These are phyloP conservation scores for Metopia argyrocephala DNA, from an alignment of 2,888 invertebrate genomes.

Conservation along the genomic window DNA sequence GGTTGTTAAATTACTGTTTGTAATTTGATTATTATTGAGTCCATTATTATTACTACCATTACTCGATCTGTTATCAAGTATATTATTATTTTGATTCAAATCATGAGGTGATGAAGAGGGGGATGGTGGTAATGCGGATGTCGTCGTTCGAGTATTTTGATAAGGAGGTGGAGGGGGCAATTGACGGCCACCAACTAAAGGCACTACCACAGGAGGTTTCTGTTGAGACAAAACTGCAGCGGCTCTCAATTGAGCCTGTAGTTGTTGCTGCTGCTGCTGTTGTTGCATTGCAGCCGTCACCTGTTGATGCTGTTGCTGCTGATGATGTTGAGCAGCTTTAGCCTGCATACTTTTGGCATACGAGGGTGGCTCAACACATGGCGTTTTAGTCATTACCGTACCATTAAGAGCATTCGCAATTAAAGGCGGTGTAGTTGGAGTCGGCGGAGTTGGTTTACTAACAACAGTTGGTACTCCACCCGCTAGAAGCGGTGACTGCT, in stretches of 20 bases:
- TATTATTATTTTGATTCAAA: constrained; percentile 66
- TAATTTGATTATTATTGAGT: constrained; percentile 75
- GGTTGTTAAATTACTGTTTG: constrained; percentile 78
- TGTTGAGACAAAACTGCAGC: constrained; percentile 66
- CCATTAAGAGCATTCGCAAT: constrained; percentile 79
- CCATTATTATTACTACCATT: constrained; percentile 61
- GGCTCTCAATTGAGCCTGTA: constrained; percentile 66
- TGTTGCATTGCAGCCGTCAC: constrained; percentile 65
- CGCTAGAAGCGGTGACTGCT: constrained; percentile 80
- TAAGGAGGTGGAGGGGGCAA: constrained; percentile 86
- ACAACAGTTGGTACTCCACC: constrained; percentile 76
- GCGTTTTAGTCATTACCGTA: constrained; percentile 80
- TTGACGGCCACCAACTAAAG: constrained; percentile 78
- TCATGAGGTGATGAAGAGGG: constrained; percentile 62
- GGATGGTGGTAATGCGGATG: constrained; percentile 44
- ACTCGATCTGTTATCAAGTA: constrained; percentile 49
- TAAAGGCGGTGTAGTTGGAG: constrained; percentile 80
- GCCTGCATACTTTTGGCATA: constrained; percentile 94
- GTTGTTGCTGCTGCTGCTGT: constrained; percentile 70
- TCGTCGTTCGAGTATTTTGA: constrained; percentile 75
- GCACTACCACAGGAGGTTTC: constrained; percentile 67
- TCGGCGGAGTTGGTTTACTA: constrained; percentile 78
- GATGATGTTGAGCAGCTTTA: constrained; percentile 79
- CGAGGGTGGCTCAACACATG: constrained; percentile 93
- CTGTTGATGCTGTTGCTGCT: constrained; percentile 72